Conservation (phyloP, 2,797 vertebrate species). For the Liasis olivaceus region DNA sequence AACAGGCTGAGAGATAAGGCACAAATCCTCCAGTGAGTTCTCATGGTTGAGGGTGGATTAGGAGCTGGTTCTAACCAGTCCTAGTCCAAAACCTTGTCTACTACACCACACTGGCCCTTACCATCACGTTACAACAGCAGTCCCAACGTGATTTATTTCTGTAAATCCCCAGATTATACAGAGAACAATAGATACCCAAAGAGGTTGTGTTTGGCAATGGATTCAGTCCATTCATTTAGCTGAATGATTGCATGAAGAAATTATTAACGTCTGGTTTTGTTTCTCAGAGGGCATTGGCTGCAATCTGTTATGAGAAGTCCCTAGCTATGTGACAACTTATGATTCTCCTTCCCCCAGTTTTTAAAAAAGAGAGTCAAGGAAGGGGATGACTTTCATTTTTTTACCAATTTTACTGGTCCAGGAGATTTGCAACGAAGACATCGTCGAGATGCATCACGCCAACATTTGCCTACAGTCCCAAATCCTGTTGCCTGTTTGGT, state of each 20-base stretch:
- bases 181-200: neutral
- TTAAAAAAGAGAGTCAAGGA: neutral
- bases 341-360: neutral
- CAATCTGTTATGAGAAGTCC: neutral
- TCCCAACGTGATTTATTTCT: neutral
- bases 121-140: neutral
- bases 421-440: slow-evolving; percentile 52
- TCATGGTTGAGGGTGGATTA: neutral
- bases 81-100: neutral
- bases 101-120: neutral
- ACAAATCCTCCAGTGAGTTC: neutral
- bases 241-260: neutral
- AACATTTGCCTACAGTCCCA: slow-evolving; percentile 76
- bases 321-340: too few species aligned
- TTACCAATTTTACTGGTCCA: slow-evolving; percentile 21
- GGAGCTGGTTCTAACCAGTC: neutral
- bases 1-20: neutral
- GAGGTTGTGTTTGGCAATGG: neutral
- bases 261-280: neutral
- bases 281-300: neutral
- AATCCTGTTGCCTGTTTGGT: slow-evolving; percentile 88
- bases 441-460: neutral
- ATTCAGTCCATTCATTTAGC: neutral
- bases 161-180: neutral
- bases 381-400: neutral